Conservation (phyloP, 2,113 vertebrate species). For the Gopherus evgoodei region DNA sequence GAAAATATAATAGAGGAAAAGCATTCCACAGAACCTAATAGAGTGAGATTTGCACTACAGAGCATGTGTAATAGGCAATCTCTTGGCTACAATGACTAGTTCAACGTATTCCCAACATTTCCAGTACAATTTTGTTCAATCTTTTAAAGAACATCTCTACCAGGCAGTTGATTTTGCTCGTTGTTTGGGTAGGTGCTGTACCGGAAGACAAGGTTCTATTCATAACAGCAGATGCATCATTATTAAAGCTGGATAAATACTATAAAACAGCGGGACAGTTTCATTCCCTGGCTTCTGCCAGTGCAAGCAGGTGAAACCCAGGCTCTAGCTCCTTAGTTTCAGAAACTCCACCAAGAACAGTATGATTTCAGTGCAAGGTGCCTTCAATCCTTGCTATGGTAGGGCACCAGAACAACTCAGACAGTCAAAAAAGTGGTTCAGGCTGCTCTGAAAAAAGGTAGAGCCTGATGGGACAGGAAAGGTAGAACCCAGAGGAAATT, state of each 20-base stretch:
- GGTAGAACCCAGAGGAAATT: not conserved
- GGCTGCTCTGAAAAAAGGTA: not conserved
- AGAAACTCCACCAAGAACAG: not conserved
- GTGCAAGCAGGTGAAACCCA: not conserved
- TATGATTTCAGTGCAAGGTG: not conserved
- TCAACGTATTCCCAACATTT: not conserved
- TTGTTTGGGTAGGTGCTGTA: not conserved
- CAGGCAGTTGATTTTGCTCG: not conserved
- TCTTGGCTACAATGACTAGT: not conserved
- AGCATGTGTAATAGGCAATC: not conserved
- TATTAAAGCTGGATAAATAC: not conserved
- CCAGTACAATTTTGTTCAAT: not conserved
- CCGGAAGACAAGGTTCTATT: not conserved
- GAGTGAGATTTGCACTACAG: not conserved
- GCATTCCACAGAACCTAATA: no score
- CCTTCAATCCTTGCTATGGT: not conserved
- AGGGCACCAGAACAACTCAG: not conserved
- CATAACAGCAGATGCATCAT: not conserved
- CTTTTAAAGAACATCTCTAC: not conserved
- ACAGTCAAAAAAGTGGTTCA: not conserved
- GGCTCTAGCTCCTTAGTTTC: not conserved
- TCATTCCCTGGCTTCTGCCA: not conserved
- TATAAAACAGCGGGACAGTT: not conserved
- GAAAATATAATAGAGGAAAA: not conserved
- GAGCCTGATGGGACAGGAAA: not conserved